Evolutionary conservation across 2,888 invertebrate species (phyloP), one percentile per base, ranked within the genome.

Genomic region (Cataglyphis rosenhaueri): DNA sequence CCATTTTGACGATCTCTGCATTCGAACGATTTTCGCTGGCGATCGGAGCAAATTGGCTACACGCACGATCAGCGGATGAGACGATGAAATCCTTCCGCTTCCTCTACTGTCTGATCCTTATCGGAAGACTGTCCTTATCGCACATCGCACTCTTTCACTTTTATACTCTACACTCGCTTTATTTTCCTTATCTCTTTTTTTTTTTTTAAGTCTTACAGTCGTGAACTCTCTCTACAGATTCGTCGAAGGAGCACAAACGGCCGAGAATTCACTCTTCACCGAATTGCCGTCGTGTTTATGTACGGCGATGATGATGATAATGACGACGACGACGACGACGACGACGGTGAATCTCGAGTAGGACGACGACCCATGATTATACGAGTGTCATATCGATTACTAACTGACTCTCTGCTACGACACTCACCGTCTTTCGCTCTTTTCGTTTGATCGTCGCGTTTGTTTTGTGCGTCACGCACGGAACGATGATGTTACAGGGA

Each of bases 1-100:
- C 94, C 94, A 94, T 94, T 89, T 93, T 92, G 91, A 92, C 92
- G 71, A 44, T 35, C 89, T 93, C 93, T 91, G 93, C 93, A 93
- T 93, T 85, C 93, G 93, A 92, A 88, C 92, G 91, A 92, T 12
- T 93, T 90, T 93, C 92, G 92, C 92, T 90, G n/a, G 91, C 89
- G 88, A 91, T 90, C 32, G 15, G 44, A 44, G 41, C 32, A 32
- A 44, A 41, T 41, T 12, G 41, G 41, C 12, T 18, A n/a, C 12
- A 25, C 9, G 6, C 12, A 44, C 65, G 44, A 66, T 66, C 21
- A 55, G 35, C 25, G 62, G 35, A 10, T 52, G 21, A 68, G 32
- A 55, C 29, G 15, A 25, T 21, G 10, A n/a, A n/a, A 29, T 25
- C 29, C 8, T 65, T 9, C 61, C 68, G 32, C 21, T 55, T 57